These are phyloP conservation scores for Amphiprion clarkii DNA, from an alignment of 2,797 vertebrate genomes.

Conservation along the genomic window DNA sequence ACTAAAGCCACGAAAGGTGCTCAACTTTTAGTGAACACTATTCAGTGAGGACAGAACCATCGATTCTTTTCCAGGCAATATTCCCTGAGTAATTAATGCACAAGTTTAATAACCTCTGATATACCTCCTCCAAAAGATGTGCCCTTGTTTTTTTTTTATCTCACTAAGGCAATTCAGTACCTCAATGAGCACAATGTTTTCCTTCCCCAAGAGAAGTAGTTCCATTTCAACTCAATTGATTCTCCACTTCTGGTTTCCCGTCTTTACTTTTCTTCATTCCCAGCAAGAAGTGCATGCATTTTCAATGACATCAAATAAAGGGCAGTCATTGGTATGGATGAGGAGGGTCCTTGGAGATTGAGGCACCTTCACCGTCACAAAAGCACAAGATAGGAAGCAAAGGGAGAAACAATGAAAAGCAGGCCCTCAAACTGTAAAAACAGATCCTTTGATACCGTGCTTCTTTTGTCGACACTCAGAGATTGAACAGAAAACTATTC, in stretches of 20 bases:
- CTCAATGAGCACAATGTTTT: slow-evolving; percentile 79
- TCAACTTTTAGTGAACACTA: slow-evolving; percentile 40
- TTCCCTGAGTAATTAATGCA: slow-evolving; percentile 75
- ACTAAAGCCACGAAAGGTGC: slow-evolving; percentile 40
- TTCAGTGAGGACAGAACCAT: slow-evolving; percentile 42
- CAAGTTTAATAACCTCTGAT: slow-evolving; percentile 72
- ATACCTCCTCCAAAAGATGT: slow-evolving; percentile 60
- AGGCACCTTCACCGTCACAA: slow-evolving; percentile 73
- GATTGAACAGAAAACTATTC: slow-evolving; percentile 43
- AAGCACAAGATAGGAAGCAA: slow-evolving; percentile 63
- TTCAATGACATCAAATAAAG: slow-evolving; percentile 84
- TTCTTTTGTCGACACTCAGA: slow-evolving; percentile 56
- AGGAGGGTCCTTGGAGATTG: slow-evolving; percentile 67
- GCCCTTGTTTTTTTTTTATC: slow-evolving; percentile 36
- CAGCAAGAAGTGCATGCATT: slow-evolving; percentile 75
- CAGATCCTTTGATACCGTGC: slow-evolving; percentile 60
- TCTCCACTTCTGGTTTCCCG: slow-evolving; percentile 71
- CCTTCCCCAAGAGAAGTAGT: slow-evolving; percentile 78
- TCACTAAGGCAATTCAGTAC: slow-evolving; percentile 75
- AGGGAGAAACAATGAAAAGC: slow-evolving; percentile 51
- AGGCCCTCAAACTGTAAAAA: slow-evolving; percentile 55
- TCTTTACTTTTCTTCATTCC: slow-evolving; percentile 71
- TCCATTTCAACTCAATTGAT: slow-evolving; percentile 86
- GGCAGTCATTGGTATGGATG: slow-evolving; percentile 82
- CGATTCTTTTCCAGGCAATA: slow-evolving; percentile 54